Percentiles rank a stretch among this genome's conserved stretches.
Evolutionary conservation across 2,888 invertebrate species (phyloP).

Genomic region (Drosophila demipolita): DNA sequence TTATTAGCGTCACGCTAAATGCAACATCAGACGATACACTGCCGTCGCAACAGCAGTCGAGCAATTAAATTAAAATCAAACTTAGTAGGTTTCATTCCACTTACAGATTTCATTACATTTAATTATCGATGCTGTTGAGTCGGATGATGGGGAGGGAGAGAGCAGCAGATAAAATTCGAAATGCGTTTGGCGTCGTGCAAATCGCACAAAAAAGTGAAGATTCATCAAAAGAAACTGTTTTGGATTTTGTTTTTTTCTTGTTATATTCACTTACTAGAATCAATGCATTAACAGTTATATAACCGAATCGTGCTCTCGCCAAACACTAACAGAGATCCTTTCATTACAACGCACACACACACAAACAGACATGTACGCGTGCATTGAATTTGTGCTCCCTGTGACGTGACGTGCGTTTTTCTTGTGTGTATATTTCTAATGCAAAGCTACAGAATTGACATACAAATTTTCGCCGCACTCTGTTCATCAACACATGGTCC

Average conservation of each 20-base stretch:
- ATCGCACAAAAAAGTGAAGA: conserved; percentile 39
- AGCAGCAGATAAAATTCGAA: conserved; percentile 3
- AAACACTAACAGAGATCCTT: conserved; percentile 37
- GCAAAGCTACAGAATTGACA: not conserved
- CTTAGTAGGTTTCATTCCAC: conserved; percentile 73
- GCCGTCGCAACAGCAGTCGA: conserved; percentile 26
- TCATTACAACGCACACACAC: conserved; percentile 25
- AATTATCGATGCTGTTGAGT: conserved; percentile 44
- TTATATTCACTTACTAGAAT: conserved; percentile 27
- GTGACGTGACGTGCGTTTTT: not conserved
- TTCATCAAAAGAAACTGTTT: conserved; percentile 42
- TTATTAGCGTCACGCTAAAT: conserved; percentile 75
- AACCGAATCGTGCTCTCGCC: conserved; percentile 27
- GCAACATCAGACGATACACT: conserved; percentile 55
- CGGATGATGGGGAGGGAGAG: not conserved
- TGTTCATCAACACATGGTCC: conserved; percentile 6
- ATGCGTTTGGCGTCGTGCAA: conserved; percentile 31
- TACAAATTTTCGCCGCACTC: not conserved
- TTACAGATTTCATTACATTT: conserved; percentile 69
- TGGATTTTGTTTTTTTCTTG: not conserved
- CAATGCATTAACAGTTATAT: conserved; percentile 46
- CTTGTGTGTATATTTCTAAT: conserved; percentile 31
- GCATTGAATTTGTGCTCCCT: not conserved
- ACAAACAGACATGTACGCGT: not conserved
- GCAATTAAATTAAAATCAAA: conserved; percentile 74